Conservation (phyloP, 2,797 vertebrate genomes). For the Catamblyrhynchus diadema region DNA sequence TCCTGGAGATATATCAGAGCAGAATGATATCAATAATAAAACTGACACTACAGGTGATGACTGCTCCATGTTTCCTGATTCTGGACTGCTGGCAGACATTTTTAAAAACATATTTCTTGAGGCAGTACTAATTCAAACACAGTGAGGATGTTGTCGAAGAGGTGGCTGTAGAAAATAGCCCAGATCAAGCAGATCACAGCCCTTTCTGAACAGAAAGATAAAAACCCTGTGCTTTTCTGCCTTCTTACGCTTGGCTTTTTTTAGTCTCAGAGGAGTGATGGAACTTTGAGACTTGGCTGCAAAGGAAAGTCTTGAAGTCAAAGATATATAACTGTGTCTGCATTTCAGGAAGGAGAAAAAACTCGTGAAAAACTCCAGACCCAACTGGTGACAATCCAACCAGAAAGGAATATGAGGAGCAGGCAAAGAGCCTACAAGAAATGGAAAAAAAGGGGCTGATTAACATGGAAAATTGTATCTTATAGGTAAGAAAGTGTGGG, state of each 20-base stretch:
- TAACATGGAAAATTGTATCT: conserved; percentile 4
- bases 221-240: background rate
- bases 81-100: background rate
- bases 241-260: background rate
- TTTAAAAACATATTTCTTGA: background rate
- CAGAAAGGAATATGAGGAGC: background rate
- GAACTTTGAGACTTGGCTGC: background rate
- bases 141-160: background rate
- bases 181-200: background rate
- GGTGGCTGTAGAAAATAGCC: background rate
- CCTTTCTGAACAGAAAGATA: background rate
- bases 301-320: background rate
- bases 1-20: background rate
- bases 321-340: background rate
- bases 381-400: background rate
- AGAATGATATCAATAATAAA: background rate
- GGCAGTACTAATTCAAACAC: background rate
- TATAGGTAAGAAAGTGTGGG: background rate
- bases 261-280: background rate
- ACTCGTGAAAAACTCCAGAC: background rate
- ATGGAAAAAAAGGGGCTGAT: background rate
- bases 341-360: background rate
- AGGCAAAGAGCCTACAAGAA: background rate
- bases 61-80: background rate
- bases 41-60: background rate